Evolutionary conservation across 2,888 invertebrate genomes (phyloP).

Genomic region (Molorchus minor): DNA sequence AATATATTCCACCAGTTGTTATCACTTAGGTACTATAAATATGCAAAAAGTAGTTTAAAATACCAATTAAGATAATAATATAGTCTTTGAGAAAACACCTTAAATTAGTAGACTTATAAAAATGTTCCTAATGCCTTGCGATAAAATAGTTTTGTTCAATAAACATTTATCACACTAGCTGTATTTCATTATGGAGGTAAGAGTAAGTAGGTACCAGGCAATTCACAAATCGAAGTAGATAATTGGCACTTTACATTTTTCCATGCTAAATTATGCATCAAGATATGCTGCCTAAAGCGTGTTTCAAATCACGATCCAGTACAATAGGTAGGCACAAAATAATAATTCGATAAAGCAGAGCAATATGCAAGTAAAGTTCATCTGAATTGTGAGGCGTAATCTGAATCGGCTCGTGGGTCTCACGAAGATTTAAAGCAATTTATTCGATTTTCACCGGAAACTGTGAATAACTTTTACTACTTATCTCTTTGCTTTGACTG

Average conservation of each 20-base stretch:
- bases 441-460: conserved; percentile 26
- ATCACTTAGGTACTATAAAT: no score
- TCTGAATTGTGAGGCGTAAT: conserved; percentile 21
- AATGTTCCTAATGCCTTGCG: no score
- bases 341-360: conserved; percentile 34
- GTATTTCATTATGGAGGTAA: no score
- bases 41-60: no score
- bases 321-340: conserved; percentile 38
- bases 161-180: no score
- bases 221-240: no score
- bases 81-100: no score
- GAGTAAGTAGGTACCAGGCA: no score
- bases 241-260: conserved; percentile 7
- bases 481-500: conserved; percentile 1
- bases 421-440: conserved; percentile 29
- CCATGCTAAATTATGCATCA: conserved; percentile 25
- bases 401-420: conserved; percentile 29
- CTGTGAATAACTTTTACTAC: conserved; percentile 4
- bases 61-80: no score
- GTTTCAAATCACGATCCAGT: conserved; percentile 32
- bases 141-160: no score
- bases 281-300: conserved; percentile 27
- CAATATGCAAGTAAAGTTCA: conserved; percentile 24
- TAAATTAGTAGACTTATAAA: no score
- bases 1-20: no score